Base-by-base conservation (phyloP, 2,797 vertebrate genomes). In the Oryzias dopingdopingensis region DNA sequence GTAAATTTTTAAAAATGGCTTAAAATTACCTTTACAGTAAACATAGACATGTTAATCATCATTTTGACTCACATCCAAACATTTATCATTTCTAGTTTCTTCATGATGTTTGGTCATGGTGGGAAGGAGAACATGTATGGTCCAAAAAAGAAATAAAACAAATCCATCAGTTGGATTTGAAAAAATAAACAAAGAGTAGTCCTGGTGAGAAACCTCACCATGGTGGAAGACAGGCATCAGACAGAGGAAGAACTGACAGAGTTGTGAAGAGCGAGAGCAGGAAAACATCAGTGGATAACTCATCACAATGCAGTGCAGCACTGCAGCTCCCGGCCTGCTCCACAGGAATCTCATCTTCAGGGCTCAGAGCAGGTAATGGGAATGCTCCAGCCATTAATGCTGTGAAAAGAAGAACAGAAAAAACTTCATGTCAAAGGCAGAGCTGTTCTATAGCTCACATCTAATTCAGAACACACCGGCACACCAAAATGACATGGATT, bases 331-430 rank as follows among this genome's bases (percentile, higher is more conserved):
- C 64, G 62, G 78, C 70, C 81, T 81, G 85, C 87, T 79, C 90
- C 66, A 77, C 86, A 87, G 89, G 90, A 91, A 87, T 89, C 85
- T 86, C 85, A 91, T 92, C 91, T 91, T 83, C 83, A 68, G 82
- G 85, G 88, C 89, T 92, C 84, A 82, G 86, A 88, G 83, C 85
- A 89, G 88, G 88, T 92, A 92, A 92, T 91, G 82, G 88, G 86
- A 90, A 89, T 83, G 83, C 88, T 90, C 82, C 86, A 87, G 82
- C 87, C 82, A 89, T 92, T 90, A 91, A 88, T 86, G 88, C 81
- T 66, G 70, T 74, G 72, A 86, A 78, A 77, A 70, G 77, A 82
- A 73, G 78, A 83, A 87, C 79, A 80, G 84, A 77, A 87, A 88
- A 82, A 87, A 83, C 76, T 74, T 56, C 63, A 67, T 86, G 59